These are phyloP conservation scores for Phania funesta DNA, from an alignment of 2,888 invertebrate genomes.

Conservation along the genomic window DNA sequence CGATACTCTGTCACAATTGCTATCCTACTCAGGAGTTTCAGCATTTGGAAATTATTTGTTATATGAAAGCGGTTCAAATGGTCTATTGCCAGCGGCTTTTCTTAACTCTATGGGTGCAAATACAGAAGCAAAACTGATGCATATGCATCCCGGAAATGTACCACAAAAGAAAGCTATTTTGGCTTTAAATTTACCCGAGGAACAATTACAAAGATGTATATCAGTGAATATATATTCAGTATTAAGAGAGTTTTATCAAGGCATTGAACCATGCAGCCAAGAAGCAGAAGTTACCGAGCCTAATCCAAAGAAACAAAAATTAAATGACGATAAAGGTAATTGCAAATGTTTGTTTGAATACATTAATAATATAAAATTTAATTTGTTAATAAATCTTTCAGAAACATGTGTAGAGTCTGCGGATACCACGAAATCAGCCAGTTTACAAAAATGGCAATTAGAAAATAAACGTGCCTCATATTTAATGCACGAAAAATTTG, in stretches of 20 bases:
- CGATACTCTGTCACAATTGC: constrained; percentile 94
- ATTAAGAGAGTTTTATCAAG: constrained; percentile 85
- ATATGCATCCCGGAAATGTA: constrained; percentile 90
- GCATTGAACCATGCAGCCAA: constrained; percentile 69
- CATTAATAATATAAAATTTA: not conserved
- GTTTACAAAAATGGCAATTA: constrained; percentile 83
- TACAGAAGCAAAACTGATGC: constrained; percentile 85
- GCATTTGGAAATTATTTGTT: constrained; percentile 88
- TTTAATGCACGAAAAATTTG: constrained; percentile 84
- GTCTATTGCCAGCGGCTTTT: constrained; percentile 90
- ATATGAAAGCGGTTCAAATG: constrained; percentile 94
- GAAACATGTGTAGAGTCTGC: not conserved
- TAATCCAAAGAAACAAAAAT: constrained; percentile 74
- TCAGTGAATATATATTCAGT: constrained; percentile 90
- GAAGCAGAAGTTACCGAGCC: constrained; percentile 43
- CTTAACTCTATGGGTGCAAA: constrained; percentile 87
- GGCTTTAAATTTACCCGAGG: constrained; percentile 89
- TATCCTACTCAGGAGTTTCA: constrained; percentile 90
- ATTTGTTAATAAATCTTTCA: not conserved
- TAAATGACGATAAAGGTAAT: constrained; percentile 73
- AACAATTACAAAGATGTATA: constrained; percentile 86
- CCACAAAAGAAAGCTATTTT: constrained; percentile 89
- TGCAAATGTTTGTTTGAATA: not conserved
- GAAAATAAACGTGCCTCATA: constrained; percentile 86
- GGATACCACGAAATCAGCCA: not conserved